Conservation (phyloP, 2,888 invertebrate genomes). For the Entomobrya multifasciata region DNA sequence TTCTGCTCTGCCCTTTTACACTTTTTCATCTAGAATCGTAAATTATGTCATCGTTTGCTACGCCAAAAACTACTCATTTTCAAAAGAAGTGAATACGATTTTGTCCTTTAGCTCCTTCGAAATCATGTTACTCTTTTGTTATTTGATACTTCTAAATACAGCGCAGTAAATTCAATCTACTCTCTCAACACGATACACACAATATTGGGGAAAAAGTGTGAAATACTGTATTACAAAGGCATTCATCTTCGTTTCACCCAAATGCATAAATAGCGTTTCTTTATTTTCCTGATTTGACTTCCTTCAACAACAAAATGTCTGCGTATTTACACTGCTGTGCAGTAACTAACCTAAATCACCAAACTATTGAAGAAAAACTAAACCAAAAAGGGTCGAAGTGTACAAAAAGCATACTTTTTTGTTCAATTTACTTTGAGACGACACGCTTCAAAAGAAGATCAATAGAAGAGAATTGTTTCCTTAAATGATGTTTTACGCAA, state of each 20-base stretch:
- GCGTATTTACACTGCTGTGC: no score
- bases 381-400: neutral
- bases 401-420: neutral
- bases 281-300: conserved; percentile 27
- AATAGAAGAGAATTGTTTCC: conserved; percentile 23
- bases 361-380: neutral
- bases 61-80: conserved; percentile 60
- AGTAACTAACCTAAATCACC: neutral
- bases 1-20: conserved; percentile 38
- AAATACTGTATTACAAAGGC: conserved; percentile 18
- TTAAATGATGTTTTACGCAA: neutral
- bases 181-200: neutral
- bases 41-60: conserved; percentile 76
- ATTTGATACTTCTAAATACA: conserved; percentile 33
- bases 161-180: conserved; percentile 3
- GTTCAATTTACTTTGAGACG: neutral
- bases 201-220: conserved; percentile 21
- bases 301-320: conserved; percentile 14
- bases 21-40: conserved; percentile 65
- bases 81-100: conserved; percentile 35
- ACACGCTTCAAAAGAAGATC: conserved; percentile 37
- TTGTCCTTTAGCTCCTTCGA: neutral
- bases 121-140: conserved; percentile 25
- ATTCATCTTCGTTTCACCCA: conserved; percentile 43
- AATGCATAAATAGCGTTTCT: conserved; percentile 44